Percentiles rank a stretch among this genome's conserved stretches.
These are phyloP conservation scores for Sebastes steindachneri DNA, from an alignment of 2,797 vertebrate species.

Conservation along the genomic window DNA sequence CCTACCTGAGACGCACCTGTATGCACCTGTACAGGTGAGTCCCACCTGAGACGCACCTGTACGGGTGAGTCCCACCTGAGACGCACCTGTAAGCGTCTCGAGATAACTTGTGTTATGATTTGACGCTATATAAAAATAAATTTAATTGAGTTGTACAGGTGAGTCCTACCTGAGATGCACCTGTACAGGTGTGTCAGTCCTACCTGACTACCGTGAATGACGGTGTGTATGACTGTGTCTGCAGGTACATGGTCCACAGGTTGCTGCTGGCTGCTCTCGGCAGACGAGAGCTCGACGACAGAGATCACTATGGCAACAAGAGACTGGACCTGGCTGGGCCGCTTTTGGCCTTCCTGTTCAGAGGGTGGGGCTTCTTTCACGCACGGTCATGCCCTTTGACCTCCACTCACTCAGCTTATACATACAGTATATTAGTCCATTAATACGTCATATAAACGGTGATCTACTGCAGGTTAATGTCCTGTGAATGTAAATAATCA, in stretches of 20 bases:
- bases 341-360: conserved; percentile 93
- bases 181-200: too few species aligned
- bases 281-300: conserved; percentile 94
- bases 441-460: not conserved
- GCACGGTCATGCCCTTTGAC: too few species aligned
- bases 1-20: too few species aligned
- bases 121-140: too few species aligned
- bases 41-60: too few species aligned
- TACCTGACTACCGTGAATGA: not conserved
- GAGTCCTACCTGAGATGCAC: not conserved
- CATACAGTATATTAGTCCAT: too few species aligned
- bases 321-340: conserved; percentile 97
- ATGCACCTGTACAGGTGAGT: too few species aligned
- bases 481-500: not conserved
- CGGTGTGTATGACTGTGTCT: not conserved
- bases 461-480: not conserved
- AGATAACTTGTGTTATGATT: too few species aligned
- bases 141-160: too few species aligned
- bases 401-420: not conserved
- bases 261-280: conserved; percentile 93
- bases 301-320: conserved; percentile 99
- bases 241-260: conserved; percentile 97
- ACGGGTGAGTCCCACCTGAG: not conserved
- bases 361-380: conserved; percentile 85
- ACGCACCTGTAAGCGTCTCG: too few species aligned